These are phyloP conservation scores for Girardinus metallicus DNA, from an alignment of 2,797 vertebrate species.

Conservation along the genomic window DNA sequence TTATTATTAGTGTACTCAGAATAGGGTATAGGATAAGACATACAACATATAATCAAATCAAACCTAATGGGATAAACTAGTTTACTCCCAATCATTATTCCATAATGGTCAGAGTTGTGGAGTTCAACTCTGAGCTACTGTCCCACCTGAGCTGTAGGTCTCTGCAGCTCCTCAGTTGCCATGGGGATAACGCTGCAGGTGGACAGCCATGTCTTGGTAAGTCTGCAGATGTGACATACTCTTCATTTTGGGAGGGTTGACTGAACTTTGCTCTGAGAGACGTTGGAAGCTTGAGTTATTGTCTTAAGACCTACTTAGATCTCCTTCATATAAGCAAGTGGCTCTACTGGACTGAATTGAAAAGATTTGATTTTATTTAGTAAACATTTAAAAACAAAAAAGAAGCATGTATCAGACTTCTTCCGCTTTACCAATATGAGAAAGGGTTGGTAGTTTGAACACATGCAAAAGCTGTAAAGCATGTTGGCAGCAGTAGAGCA, in stretches of 20 bases:
- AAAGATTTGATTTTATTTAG: too few species aligned
- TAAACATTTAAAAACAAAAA: neutral
- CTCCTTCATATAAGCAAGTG: neutral
- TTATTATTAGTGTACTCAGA: neutral
- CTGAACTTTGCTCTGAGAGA: neutral
- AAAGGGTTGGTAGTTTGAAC: neutral
- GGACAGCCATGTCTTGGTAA: neutral
- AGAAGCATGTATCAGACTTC: conserved; percentile 22
- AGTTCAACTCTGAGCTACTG: neutral
- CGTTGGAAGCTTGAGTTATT: neutral
- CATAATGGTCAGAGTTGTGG: neutral
- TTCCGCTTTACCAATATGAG: neutral
- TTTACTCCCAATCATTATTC: neutral
- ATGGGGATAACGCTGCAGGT: neutral
- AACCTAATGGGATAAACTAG: neutral
- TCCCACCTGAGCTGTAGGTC: neutral
- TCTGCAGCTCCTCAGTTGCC: neutral
- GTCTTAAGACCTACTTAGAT: neutral
- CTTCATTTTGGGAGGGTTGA: too few species aligned
- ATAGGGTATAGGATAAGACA: too few species aligned
- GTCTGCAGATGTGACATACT: neutral
- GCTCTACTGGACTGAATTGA: neutral
- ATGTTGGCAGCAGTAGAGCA: conserved; percentile 30
- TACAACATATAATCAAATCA: neutral
- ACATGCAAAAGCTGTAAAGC: neutral